Percentiles rank a stretch among this genome's conserved stretches.
These are phyloP conservation scores for Scaptomyza pallida DNA, from an alignment of 1,140 invertebrate species.

Conservation along the genomic window DNA sequence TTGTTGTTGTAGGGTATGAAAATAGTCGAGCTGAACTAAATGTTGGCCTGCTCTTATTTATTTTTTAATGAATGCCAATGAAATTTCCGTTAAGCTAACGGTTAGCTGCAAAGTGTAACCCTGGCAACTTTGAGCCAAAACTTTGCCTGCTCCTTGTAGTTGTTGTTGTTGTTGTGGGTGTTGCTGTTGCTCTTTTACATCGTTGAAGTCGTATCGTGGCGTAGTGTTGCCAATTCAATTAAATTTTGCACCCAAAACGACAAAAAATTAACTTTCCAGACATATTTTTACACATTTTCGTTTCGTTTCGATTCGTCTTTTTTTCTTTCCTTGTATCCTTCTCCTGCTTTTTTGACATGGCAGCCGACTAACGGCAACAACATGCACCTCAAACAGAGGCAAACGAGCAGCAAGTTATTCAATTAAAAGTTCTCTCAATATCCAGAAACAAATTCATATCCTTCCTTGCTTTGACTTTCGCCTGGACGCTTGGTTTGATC, in stretches of 20 bases:
- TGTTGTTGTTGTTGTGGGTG: not conserved
- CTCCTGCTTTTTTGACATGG: slow-evolving; percentile 21
- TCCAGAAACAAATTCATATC: slow-evolving; percentile 5
- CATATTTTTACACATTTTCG: slow-evolving; percentile 50
- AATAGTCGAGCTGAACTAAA: not conserved
- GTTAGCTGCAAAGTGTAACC: slow-evolving; percentile 23
- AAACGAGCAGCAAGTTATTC: slow-evolving; percentile 78
- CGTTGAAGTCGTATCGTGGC: slow-evolving; percentile 11
- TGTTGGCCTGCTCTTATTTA: not conserved
- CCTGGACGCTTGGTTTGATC: slow-evolving; percentile 1
- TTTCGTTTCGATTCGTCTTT: slow-evolving; percentile 16
- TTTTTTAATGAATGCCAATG: slow-evolving; percentile 70
- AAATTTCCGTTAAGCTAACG: slow-evolving; percentile 65
- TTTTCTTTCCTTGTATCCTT: slow-evolving; percentile 32
- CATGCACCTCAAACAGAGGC: slow-evolving; percentile 46
- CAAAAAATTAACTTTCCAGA: slow-evolving; percentile 69
- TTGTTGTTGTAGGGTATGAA: slow-evolving; percentile 9
- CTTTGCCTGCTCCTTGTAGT: slow-evolving; percentile 27
- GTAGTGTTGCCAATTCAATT: slow-evolving; percentile 65
- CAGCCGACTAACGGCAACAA: slow-evolving; percentile 68
- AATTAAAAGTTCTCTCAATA: slow-evolving; percentile 75
- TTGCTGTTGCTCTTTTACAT: not conserved
- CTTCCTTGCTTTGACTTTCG: not conserved
- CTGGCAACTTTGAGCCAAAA: slow-evolving; percentile 46
- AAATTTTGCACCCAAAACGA: slow-evolving; percentile 51